A percentile compares a stretch with the other conserved stretches of the same genome.
Evolutionary conservation across 2,888 invertebrate species (phyloP).

Genomic region (Molorchus minor): DNA sequence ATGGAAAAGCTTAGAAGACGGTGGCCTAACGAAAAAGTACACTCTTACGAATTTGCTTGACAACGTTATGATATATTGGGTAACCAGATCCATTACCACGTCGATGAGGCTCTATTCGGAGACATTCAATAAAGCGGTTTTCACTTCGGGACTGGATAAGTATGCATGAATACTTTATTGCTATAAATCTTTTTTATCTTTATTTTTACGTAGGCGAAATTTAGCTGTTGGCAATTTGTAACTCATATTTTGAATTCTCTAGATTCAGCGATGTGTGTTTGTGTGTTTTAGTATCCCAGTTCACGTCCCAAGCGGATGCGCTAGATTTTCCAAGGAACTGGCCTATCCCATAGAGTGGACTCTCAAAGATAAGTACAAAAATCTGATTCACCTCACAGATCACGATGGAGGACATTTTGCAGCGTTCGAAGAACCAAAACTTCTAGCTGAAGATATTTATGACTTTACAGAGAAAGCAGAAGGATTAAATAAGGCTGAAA

Average conservation of each 20-base stretch:
- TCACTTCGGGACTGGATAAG: no score
- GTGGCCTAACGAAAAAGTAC: conserved; percentile 73
- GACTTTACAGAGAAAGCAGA: conserved; percentile 34
- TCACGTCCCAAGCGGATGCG: conserved; percentile 76
- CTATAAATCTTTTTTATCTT: conserved; percentile 64
- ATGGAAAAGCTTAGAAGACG: conserved; percentile 67
- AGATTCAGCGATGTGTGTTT: no score
- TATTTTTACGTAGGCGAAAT: no score
- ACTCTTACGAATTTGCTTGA: conserved; percentile 77
- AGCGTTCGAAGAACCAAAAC: conserved; percentile 33
- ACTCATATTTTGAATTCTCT: no score
- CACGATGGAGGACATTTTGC: conserved; percentile 22
- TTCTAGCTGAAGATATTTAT: conserved; percentile 32
- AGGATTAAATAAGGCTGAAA: not conserved
- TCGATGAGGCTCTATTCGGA: conserved; percentile 80
- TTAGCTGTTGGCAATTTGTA: no score
- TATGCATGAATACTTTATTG: conserved; percentile 81
- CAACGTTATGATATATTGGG: conserved; percentile 85
- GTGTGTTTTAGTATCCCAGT: not conserved
- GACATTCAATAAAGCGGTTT: conserved; percentile 53
- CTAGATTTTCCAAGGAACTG: conserved; percentile 77
- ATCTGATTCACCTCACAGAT: conserved; percentile 28
- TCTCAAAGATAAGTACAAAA: conserved; percentile 23
- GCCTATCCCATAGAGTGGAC: conserved; percentile 65
- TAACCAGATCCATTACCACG: conserved; percentile 74